Evolutionary conservation across 2,888 invertebrate species (phyloP).

Genomic region (Cantharis rustica): DNA sequence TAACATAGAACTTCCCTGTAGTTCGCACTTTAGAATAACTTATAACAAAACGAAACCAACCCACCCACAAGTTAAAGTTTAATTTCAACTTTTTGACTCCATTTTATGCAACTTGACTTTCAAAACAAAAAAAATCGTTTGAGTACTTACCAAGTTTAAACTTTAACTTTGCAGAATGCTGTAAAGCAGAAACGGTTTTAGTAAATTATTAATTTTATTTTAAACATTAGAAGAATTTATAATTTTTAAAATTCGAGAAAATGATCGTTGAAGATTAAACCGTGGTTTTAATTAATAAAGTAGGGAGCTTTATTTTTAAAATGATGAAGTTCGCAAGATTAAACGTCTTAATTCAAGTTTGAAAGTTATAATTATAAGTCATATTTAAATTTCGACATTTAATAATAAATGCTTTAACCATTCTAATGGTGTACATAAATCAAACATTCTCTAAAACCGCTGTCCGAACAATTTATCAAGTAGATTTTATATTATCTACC

Average conservation of each 20-base stretch:
- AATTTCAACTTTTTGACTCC: background rate
- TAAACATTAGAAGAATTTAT: background rate
- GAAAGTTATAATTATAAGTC: background rate
- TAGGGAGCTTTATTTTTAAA: background rate
- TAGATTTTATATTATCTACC: background rate
- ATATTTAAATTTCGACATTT: background rate
- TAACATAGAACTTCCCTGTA: background rate
- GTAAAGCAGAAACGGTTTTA: background rate
- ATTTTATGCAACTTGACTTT: background rate
- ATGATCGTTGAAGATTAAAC: background rate
- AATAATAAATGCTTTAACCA: background rate
- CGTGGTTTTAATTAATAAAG: background rate
- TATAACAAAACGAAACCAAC: background rate
- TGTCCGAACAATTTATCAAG: background rate
- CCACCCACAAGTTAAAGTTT: background rate
- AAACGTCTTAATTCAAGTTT: background rate
- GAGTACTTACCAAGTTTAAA: background rate
- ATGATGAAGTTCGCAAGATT: background rate
- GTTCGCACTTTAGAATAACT: background rate
- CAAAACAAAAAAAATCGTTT: background rate
- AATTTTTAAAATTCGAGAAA: background rate
- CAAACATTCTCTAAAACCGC: background rate
- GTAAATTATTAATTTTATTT: background rate
- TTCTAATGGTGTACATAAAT: background rate
- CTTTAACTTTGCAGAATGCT: background rate